Evolutionary conservation across 1,140 invertebrate species (phyloP).

Genomic region (Chironomus striatipennis): DNA sequence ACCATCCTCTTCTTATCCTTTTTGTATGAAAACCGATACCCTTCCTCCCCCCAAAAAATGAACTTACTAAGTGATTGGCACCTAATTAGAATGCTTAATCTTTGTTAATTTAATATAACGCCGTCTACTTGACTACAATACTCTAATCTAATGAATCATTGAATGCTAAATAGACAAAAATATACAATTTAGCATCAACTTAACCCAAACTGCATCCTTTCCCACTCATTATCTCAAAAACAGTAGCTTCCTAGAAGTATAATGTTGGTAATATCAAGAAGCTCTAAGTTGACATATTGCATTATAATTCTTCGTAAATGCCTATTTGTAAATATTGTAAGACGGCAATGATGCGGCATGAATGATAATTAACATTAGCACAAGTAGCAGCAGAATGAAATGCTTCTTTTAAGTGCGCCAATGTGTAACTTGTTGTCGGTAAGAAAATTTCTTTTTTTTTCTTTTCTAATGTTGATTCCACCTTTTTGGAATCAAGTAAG

Average conservation of each 20-base stretch:
- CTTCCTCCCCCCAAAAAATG: no score
- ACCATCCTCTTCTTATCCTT: no score
- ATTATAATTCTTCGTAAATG: slow-evolving; percentile 17
- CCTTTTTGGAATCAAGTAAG: neutral
- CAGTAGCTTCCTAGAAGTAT: neutral
- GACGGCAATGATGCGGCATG: neutral
- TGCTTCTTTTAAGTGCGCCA: neutral
- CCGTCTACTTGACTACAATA: no score
- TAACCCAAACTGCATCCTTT: no score
- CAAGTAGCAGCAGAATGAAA: neutral
- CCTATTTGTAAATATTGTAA: neutral
- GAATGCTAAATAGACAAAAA: no score
- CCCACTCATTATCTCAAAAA: no score
- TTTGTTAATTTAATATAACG: no score
- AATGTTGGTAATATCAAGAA: slow-evolving; percentile 9
- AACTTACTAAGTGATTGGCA: no score
- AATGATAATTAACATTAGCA: slow-evolving; percentile 20
- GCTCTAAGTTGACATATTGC: slow-evolving; percentile 6
- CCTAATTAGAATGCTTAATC: no score
- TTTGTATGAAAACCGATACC: no score
- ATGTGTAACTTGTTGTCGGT: neutral
- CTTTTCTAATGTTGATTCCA: neutral
- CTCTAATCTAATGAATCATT: no score
- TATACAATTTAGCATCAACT: no score
- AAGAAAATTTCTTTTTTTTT: neutral